Conservation (phyloP, 1,140 invertebrate species). For the Cryptotermes secundus region DNA sequence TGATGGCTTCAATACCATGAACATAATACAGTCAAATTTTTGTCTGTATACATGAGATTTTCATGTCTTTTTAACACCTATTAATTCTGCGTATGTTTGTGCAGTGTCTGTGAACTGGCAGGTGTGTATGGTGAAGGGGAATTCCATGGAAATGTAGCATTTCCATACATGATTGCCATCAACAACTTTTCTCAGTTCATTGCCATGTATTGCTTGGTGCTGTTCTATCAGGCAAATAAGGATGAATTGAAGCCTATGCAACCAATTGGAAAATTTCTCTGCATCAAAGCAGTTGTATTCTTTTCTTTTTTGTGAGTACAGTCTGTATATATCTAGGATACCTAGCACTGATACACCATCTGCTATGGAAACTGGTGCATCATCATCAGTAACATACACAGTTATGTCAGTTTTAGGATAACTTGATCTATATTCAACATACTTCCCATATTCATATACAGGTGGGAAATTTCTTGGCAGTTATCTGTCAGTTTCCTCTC, state of each 20-base stretch:
- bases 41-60: neutral
- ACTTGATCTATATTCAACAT: no score
- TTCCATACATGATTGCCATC: slow-evolving; percentile 85
- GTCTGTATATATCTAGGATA: neutral
- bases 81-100: slow-evolving; percentile 41
- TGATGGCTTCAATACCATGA: no score
- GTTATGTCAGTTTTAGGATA: no score
- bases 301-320: slow-evolving; percentile 94
- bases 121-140: slow-evolving; percentile 89
- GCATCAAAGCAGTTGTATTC: slow-evolving; percentile 97
- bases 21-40: no score
- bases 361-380: no score
- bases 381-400: no score
- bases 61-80: slow-evolving; percentile 25
- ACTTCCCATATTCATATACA: no score
- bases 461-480: no score
- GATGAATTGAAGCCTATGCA: slow-evolving; percentile 87
- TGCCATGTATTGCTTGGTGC: slow-evolving; percentile 93
- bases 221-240: slow-evolving; percentile 90
- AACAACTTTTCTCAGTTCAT: slow-evolving; percentile 96
- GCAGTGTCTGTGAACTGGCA: slow-evolving; percentile 79
- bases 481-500: no score
- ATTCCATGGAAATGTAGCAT: slow-evolving; percentile 79
- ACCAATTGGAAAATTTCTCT: slow-evolving; percentile 94
- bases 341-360: no score